Evolutionary conservation across 2,888 invertebrate species (phyloP).

Genomic region (Mantis religiosa): DNA sequence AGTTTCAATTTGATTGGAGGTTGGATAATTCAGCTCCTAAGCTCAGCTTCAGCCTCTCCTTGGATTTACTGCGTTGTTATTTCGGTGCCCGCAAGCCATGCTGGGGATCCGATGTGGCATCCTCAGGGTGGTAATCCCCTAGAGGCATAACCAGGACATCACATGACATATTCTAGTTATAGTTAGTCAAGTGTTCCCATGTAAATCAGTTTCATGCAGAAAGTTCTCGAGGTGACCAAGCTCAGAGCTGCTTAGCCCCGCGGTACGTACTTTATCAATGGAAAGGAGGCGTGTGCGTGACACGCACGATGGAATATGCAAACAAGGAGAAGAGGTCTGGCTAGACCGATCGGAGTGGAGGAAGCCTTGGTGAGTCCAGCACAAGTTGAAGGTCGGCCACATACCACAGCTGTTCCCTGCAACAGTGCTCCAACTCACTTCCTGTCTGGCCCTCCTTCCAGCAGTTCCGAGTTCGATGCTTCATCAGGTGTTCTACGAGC

Average conservation of each 20-base stretch:
- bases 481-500: background rate
- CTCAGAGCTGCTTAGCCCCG: background rate
- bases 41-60: too few relatives aligned
- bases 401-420: background rate
- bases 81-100: too few relatives aligned
- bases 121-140: too few relatives aligned
- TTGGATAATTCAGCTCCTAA: too few relatives aligned
- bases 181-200: too few relatives aligned
- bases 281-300: background rate
- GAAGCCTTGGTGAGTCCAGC: background rate
- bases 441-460: background rate
- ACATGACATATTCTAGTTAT: too few relatives aligned
- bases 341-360: background rate
- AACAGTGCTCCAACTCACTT: background rate
- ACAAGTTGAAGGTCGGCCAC: constrained; percentile 17
- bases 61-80: too few relatives aligned
- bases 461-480: background rate
- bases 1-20: too few relatives aligned
- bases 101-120: too few relatives aligned
- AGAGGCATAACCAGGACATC: too few relatives aligned
- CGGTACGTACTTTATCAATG: background rate
- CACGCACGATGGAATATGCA: background rate
- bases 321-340: background rate
- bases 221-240: background rate
- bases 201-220: too few relatives aligned